Evolutionary conservation across 2,797 vertebrate genomes (phyloP), one percentile per base, ranked within the genome.

Genomic region (Leuciscus waleckii): DNA sequence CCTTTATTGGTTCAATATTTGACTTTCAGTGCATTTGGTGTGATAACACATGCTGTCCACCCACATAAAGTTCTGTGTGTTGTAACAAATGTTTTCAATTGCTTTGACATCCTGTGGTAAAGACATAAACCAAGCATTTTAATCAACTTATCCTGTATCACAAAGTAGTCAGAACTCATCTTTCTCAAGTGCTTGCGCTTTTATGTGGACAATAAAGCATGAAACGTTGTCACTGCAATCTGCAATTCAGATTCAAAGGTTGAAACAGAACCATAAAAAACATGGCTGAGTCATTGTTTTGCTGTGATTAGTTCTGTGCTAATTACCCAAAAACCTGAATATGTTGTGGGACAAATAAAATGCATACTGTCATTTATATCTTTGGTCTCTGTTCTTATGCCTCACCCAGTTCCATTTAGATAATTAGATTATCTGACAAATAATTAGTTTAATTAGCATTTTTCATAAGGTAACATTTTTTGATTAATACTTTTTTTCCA

Each of bases 281-380:
- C 78, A 79, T 23, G 26, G 63, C 85, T 51, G 14, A 79, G 74
- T 83, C 43, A 46, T 69, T 58, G n/a, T 41, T 79, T 81, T 71
- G 88, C 85, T 71, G 68, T 51, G 82, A 73, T 85, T 39, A 73
- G 87, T 83, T 88, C 68, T 71, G 87, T 26, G 32, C 87, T 89
- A n/a, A 84, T 85, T 54, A 11, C 58, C 56, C 43, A 82, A 88
- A 83, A 67, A 83, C 77, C 83, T 82, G 80, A 88, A 86, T 85
- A 63, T 75, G 35, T 85, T 87, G 85, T 90, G 85, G 87, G 81
- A 90, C 85, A 89, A 91, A 91, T 91, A 91, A 65, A 88, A 87
- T 83, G 14, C 49, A 73, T 70, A 76, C 16, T 85, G 61, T 32
- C 67, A 76, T 87, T 11, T 41, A 46, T 1, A 1, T n/a, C 41